Evolutionary conservation across 2,113 vertebrate species (phyloP), one percentile per base, ranked within the genome.

Genomic region (Amphiprion ocellaris): DNA sequence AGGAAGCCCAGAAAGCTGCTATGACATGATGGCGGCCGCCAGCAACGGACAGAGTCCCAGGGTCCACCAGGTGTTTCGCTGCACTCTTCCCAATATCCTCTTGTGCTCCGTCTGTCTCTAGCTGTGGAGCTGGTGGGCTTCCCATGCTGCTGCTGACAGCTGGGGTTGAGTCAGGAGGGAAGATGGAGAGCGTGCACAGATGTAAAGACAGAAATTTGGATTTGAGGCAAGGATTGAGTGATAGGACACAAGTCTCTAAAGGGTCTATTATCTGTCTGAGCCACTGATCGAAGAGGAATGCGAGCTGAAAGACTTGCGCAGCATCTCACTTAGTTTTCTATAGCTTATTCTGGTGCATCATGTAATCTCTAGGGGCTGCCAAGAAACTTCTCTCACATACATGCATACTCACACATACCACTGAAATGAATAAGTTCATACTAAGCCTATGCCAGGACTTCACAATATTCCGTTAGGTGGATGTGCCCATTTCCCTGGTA

Each of bases 261-360:
- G 76, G 75, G 65, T 71, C 19, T 70, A 70, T 87, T 89, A 85
- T 88, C 77, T 23, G 63, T 81, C 79, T 80, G 50, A 63, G 70
- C 56, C 68, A 90, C 87, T 90, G 91, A 90, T 92, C 52, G 47
- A 64, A 69, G 60, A 68, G 65, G 39, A 81, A 59, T 63, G 65
- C 10, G 44, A 69, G 54, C 67, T 78, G 66, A 80, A 74, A 74
- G 79, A 80, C 77, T 77, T 71, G 73, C 71, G 65, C 64, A 28
- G 81, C 64, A 77, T 73, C 79, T 79, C 74, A 50, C 53, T 47
- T 41, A 69, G 68, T 84, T 69, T 78, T 78, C 71, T 61, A 37
- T 63, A 67, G 61, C 67, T 75, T 78, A 69, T 76, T 54, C 4
- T 60, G 39, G 49, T 60, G 60, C 59, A 78, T 89, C 70, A 37